Percentiles rank a stretch among this genome's conserved stretches.
phyloP scores from a whole-genome alignment of 2,888 invertebrate species.

The Bibio marci region DNA sequence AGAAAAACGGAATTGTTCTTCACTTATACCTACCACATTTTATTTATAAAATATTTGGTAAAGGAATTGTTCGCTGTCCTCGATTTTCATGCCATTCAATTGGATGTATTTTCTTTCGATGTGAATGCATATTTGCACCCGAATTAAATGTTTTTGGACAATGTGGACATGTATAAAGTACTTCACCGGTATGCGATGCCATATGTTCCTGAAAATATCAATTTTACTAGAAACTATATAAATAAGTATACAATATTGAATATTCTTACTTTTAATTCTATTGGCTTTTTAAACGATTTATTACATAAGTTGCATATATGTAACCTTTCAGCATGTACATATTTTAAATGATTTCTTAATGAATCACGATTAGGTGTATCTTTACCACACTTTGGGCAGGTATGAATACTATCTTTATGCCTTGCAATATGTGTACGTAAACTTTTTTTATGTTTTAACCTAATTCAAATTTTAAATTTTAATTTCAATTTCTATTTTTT shows the following conservation, averaged over 20 bases:
- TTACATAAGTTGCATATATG: conserved; percentile 23
- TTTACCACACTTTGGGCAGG: conserved; percentile 12
- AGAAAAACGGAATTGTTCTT: no score
- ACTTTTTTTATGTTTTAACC: not conserved
- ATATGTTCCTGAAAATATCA: conserved; percentile 21
- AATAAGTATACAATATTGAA: no score
- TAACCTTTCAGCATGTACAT: conserved; percentile 21
- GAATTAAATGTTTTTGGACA: conserved; percentile 28
- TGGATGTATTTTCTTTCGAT: conserved; percentile 26
- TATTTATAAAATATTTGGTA: no score
- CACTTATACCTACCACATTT: no score
- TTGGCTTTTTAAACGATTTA: conserved; percentile 25
- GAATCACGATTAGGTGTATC: conserved; percentile 24
- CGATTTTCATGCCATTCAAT: conserved; percentile 22
- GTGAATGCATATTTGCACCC: conserved; percentile 28
- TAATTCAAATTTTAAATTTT: no score
- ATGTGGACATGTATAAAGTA: conserved; percentile 26
- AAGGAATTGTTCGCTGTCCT: no score
- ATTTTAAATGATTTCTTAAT: conserved; percentile 23
- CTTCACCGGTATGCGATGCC: conserved; percentile 27
- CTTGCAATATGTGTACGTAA: not conserved
- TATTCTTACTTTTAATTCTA: conserved; percentile 19
- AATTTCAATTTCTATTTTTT: no score
- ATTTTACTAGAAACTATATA: no score
- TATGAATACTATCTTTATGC: not conserved